Percentiles rank a stretch among this genome's conserved stretches.
These are phyloP conservation scores for Scylla paramamosain DNA, from an alignment of 1,140 invertebrate genomes.

Conservation along the genomic window DNA sequence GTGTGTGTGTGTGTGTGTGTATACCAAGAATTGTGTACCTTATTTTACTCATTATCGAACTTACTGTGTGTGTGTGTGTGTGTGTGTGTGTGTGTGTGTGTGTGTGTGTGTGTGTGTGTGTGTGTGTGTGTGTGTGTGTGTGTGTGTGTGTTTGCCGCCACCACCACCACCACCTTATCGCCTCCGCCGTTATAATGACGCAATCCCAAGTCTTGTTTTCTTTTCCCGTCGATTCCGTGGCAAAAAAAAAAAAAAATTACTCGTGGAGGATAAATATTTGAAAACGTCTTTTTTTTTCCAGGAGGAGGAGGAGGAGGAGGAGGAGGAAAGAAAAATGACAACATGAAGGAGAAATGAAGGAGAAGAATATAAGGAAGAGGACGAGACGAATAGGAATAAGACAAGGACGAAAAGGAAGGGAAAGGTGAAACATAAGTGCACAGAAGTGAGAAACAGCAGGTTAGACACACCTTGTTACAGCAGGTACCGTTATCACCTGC, in stretches of 20 bases:
- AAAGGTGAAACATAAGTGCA: too few species aligned
- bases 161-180: not conserved
- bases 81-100: not conserved
- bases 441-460: too few species aligned
- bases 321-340: not conserved
- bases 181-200: not conserved
- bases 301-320: not conserved
- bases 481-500: too few species aligned
- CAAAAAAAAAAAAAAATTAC: not conserved
- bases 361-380: not conserved
- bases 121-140: slow-evolving; percentile 20
- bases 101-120: slow-evolving; percentile 1
- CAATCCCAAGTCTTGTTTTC: slow-evolving; percentile 4
- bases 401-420: too few species aligned
- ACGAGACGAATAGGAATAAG: not conserved
- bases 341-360: not conserved
- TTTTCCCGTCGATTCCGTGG: not conserved
- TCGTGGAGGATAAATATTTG: not conserved
- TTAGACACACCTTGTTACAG: too few species aligned
- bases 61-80: slow-evolving; percentile 4
- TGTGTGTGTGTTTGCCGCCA: not conserved
- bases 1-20: slow-evolving; percentile 20
- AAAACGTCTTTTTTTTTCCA: not conserved
- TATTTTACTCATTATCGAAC: too few species aligned
- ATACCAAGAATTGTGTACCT: too few species aligned